Conservation (phyloP, 2,888 invertebrate species). For the Eueremaeus valkanovi region DNA sequence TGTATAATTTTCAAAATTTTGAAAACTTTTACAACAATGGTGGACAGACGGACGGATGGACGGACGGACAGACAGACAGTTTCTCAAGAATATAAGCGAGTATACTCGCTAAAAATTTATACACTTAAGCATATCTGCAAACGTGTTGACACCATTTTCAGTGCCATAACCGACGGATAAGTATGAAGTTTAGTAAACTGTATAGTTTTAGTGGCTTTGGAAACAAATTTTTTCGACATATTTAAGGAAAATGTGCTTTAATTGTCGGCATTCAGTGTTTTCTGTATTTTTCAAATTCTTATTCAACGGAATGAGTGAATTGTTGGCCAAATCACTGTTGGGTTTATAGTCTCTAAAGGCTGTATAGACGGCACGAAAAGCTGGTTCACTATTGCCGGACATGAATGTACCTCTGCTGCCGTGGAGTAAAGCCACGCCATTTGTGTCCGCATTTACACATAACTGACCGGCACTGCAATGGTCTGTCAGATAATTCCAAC, state of each 20-base stretch:
- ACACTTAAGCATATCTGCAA: no score
- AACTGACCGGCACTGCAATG: conserved; percentile 93
- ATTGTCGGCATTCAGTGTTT: background rate
- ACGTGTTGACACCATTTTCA: no score
- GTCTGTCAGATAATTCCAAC: conserved; percentile 88
- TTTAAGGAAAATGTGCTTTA: background rate
- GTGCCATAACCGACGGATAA: no score
- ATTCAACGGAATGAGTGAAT: background rate
- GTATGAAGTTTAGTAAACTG: no score
- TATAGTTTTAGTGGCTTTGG: no score
- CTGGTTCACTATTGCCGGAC: conserved; percentile 76
- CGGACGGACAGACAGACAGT: no score
- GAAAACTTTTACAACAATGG: no score
- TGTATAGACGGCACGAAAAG: conserved; percentile 68
- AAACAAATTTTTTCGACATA: background rate
- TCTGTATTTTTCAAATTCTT: background rate
- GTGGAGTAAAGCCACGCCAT: conserved; percentile 78
- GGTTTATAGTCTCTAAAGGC: conserved; percentile 50
- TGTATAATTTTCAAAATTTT: no score
- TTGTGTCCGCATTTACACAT: conserved; percentile 65
- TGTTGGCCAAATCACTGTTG: background rate
- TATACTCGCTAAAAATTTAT: no score
- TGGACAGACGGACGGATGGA: no score
- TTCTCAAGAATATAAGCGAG: no score
- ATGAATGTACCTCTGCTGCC: conserved; percentile 77